Base-by-base conservation (phyloP, 2,888 invertebrate genomes). In the Polyommatus icarus region DNA sequence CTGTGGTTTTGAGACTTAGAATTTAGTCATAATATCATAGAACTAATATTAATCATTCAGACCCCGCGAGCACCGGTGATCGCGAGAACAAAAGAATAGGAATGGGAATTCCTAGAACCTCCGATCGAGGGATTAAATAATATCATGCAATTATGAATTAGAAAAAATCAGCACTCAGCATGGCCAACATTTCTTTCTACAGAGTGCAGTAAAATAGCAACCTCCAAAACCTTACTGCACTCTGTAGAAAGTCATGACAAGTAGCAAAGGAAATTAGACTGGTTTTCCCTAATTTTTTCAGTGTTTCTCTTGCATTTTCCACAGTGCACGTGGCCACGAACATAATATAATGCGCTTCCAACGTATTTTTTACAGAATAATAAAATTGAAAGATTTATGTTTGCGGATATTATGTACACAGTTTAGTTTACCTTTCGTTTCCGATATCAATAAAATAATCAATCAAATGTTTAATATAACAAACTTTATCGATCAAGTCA, bases 401-500 rank as follows among this genome's bases (percentile, higher is more conserved):
- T 73, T 73, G 73, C 73, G 46, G 73, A 73, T 73, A 73, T 40
- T 46, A 40, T 20, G 40, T 73, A 20, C 40, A 40, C 40, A 46
- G 40, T 24, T 71, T 40, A 72, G 77, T 77, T 77, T 77, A 77
- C 77, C 77, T 77, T 57, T 72, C 77, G 72, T 77, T 77, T 77
- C 77, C 77, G 77, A 71, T 77, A 71, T 77, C 71, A 77, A 77
- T 77, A 77, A 77, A 77, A 77, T 72, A 77, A 77, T 77, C 77
- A 71, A 71, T 77, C 71, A 77, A 71, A 71, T 72, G 71, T 72
- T 32, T 54, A 71, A 50, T 32, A 54, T 36, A 77, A 77, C 71
- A 50, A 71, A 54, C 32, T 77, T 77, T 77, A 77, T 77, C 36
- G 77, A 71, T 57, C 29, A 54, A 54, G 36, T 57, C 71, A 71